A percentile compares a stretch with the other conserved stretches of the same genome.
Evolutionary conservation across 2,113 vertebrate species (phyloP).

Genomic region (Spilogale gracilis): DNA sequence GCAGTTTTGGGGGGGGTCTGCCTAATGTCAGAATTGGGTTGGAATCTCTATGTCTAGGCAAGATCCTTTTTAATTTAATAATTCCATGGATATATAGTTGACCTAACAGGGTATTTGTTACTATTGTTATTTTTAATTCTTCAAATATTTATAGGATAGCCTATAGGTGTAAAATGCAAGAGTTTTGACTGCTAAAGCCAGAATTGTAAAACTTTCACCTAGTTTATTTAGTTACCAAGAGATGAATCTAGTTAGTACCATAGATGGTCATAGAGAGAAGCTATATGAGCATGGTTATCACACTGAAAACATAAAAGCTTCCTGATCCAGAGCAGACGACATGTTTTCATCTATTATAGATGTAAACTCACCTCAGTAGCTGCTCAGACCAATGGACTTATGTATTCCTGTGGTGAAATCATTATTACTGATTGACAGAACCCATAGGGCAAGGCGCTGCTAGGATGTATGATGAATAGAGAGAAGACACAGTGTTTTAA

Average conservation of each 20-base stretch:
- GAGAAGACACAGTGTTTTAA: background rate
- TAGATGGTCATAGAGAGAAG: background rate
- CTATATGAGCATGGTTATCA: background rate
- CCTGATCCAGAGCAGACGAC: background rate
- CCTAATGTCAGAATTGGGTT: background rate
- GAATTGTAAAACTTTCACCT: background rate
- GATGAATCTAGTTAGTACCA: background rate
- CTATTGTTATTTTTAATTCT: slow-evolving; percentile 23
- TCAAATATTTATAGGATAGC: background rate
- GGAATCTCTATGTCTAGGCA: background rate
- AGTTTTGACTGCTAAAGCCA: background rate
- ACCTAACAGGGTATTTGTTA: background rate
- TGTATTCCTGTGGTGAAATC: background rate
- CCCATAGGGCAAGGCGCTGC: background rate
- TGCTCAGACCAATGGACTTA: background rate
- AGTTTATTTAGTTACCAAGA: background rate
- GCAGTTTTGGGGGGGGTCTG: background rate
- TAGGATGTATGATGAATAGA: background rate
- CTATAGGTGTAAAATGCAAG: background rate
- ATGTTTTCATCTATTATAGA: background rate
- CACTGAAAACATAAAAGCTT: background rate
- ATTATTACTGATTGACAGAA: background rate
- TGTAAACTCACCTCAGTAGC: background rate
- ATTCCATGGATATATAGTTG: background rate
- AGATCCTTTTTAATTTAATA: background rate